These are phyloP conservation scores for Ahaetulla prasina DNA, from an alignment of 2,113 vertebrate species.

Conservation along the genomic window DNA sequence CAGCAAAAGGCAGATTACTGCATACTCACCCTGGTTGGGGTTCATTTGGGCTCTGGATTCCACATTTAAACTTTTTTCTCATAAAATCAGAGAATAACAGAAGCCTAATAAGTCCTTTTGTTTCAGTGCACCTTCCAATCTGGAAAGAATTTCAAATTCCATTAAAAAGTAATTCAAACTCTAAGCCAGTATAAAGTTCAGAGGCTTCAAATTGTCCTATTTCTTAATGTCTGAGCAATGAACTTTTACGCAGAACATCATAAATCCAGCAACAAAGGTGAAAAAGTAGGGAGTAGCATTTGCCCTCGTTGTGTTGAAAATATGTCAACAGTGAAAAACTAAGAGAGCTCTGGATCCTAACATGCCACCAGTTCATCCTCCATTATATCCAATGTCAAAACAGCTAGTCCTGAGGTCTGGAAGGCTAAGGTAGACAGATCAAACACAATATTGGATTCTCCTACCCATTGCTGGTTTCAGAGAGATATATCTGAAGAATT, in stretches of 20 bases:
- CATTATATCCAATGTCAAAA: background rate
- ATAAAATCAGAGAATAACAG: background rate
- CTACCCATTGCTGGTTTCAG: background rate
- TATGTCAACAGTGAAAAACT: background rate
- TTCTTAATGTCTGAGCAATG: background rate
- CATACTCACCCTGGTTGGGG: background rate
- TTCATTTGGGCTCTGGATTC: background rate
- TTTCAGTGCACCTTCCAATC: background rate
- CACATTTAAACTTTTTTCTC: background rate
- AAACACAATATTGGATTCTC: background rate
- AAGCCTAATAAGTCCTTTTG: background rate
- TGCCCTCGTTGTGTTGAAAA: background rate
- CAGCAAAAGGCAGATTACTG: background rate
- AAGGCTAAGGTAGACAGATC: background rate
- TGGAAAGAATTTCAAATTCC: background rate
- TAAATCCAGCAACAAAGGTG: background rate
- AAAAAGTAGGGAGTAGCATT: background rate
- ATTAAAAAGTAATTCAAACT: background rate
- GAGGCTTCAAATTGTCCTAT: background rate
- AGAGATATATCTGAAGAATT: background rate
- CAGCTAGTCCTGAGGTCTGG: background rate
- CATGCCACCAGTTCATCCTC: background rate
- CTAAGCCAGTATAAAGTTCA: background rate
- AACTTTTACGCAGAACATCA: background rate
- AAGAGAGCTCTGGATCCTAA: background rate